phyloP scores from a whole-genome alignment of 2,113 vertebrate species.

The Larimichthys crocea region DNA sequence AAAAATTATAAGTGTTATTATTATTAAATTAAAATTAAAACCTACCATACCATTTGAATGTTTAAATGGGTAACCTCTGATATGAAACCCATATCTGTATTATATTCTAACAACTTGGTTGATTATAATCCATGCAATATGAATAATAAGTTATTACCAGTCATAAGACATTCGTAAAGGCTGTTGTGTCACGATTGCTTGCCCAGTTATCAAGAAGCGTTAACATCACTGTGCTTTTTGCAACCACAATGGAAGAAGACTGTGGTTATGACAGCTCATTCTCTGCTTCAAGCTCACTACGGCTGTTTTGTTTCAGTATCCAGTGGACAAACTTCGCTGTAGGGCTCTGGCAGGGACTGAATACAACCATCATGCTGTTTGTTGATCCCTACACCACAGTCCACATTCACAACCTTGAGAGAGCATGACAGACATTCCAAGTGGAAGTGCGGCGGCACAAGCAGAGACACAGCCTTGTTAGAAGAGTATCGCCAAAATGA shows the following conservation, averaged over 20 bases:
- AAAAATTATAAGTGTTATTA: too few relatives aligned
- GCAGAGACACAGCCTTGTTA: conserved; percentile 12
- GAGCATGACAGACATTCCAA: conserved; percentile 40
- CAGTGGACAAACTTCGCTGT: conserved; percentile 6
- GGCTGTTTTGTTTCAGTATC: not conserved
- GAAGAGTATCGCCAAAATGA: conserved; percentile 8
- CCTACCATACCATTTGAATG: too few relatives aligned
- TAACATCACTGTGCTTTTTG: not conserved
- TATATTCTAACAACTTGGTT: not conserved
- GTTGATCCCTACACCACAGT: conserved; percentile 14
- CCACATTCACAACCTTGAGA: conserved; percentile 21
- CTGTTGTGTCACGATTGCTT: not conserved
- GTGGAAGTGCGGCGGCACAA: not conserved
- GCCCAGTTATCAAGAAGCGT: not conserved
- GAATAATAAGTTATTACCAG: not conserved
- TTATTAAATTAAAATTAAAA: not conserved
- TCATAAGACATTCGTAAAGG: not conserved
- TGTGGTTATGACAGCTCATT: not conserved
- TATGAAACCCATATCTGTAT: not conserved
- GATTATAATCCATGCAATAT: not conserved
- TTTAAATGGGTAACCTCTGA: not conserved
- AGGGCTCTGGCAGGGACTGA: not conserved
- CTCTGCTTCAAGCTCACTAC: conserved; percentile 1
- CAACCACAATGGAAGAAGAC: not conserved
- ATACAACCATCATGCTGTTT: conserved; percentile 19